These are phyloP conservation scores for Oreochromis tanganicae DNA, from an alignment of 2,113 vertebrate genomes.

Conservation along the genomic window DNA sequence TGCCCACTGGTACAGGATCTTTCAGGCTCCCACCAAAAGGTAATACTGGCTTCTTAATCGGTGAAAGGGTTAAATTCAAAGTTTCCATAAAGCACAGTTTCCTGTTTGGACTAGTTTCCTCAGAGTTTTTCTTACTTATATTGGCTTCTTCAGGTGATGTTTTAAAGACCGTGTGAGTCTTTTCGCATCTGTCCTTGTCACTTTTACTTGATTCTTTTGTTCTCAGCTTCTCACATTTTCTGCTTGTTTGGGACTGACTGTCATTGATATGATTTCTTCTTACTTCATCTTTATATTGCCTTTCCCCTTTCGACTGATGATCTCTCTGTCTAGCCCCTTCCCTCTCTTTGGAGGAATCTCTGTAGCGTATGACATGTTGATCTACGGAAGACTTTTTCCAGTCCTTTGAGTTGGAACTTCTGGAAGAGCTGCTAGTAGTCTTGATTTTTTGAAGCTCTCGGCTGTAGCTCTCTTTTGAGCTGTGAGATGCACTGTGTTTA, in stretches of 20 bases:
- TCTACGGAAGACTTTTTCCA: background rate
- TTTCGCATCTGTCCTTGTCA: conserved; percentile 56
- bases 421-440: background rate
- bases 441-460: conserved; percentile 10
- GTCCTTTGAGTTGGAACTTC: conserved; percentile 27
- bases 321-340: conserved; percentile 32
- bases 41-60: conserved; percentile 78
- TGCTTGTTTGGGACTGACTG: conserved; percentile 17
- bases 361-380: background rate
- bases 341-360: conserved; percentile 23
- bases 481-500: background rate
- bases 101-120: conserved; percentile 63
- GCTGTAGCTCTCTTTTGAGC: background rate
- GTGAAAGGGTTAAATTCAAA: conserved; percentile 91
- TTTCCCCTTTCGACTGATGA: conserved; percentile 42
- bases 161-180: conserved; percentile 8
- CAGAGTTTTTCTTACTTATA: background rate
- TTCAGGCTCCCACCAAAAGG: background rate
- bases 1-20: background rate
- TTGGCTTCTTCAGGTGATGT: background rate
- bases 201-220: background rate
- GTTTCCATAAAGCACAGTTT: conserved; percentile 98
- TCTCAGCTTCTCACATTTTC: conserved; percentile 62
- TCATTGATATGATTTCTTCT: conserved; percentile 44
- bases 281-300: conserved; percentile 24